phyloP scores from a whole-genome alignment of 2,888 invertebrate species.

The Andrena trimmerana region DNA sequence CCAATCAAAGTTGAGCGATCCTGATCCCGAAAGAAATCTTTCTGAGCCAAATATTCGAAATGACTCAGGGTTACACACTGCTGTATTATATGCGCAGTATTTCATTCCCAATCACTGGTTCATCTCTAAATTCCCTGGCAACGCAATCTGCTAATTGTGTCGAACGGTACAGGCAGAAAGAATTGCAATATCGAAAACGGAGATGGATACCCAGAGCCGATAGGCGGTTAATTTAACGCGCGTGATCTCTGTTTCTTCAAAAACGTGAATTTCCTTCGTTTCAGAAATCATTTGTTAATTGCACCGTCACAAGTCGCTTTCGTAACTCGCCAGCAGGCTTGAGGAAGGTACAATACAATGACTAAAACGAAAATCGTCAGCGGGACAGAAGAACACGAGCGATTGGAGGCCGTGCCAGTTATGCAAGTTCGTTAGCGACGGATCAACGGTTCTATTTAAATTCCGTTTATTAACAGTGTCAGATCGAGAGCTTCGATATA shows the following conservation, averaged over 20 bases:
- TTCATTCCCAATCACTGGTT: too few species aligned
- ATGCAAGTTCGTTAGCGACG: conserved; percentile 61
- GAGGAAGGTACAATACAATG: not conserved
- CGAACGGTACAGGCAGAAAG: too few species aligned
- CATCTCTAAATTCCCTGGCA: too few species aligned
- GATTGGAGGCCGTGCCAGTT: conserved; percentile 34
- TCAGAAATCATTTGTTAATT: not conserved
- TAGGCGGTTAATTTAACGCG: too few species aligned
- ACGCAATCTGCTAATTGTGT: too few species aligned
- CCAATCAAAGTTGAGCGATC: not conserved
- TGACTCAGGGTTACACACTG: too few species aligned
- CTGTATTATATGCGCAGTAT: too few species aligned
- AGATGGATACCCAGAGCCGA: too few species aligned
- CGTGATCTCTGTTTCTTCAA: not conserved
- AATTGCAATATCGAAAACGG: too few species aligned
- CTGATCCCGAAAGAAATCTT: not conserved
- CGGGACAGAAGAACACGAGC: not conserved
- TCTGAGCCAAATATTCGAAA: not conserved
- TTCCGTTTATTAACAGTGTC: conserved; percentile 50
- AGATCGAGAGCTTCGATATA: conserved; percentile 35
- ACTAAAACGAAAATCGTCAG: conserved; percentile 22
- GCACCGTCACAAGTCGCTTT: not conserved
- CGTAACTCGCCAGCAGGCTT: not conserved
- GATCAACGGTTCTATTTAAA: conserved; percentile 59
- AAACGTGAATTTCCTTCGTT: not conserved